Evolutionary conservation across 2,113 vertebrate genomes (phyloP).

Genomic region (Turdus rufiventris): DNA sequence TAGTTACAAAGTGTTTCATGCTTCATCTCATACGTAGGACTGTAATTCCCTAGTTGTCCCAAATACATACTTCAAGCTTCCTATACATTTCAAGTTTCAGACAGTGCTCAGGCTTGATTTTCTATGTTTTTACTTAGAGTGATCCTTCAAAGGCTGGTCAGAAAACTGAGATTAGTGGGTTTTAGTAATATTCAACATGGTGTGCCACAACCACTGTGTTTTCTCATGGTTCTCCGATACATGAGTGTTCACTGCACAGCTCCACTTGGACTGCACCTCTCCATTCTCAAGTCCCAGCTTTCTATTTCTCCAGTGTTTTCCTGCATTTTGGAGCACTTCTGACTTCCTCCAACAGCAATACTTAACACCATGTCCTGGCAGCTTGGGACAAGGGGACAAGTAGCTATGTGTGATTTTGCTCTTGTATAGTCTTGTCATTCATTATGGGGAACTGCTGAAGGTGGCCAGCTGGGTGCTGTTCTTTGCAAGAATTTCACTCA

Average conservation of each 20-base stretch:
- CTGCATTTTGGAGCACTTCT: not conserved
- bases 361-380: not conserved
- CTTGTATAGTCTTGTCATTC: not conserved
- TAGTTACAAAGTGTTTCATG: not conserved
- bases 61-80: not conserved
- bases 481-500: not conserved
- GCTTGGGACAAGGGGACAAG: not conserved
- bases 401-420: not conserved
- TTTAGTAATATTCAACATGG: not conserved
- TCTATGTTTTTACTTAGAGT: not conserved
- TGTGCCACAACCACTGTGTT: not conserved
- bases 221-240: not conserved
- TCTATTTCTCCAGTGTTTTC: not conserved
- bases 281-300: not conserved
- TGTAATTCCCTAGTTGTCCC: not conserved
- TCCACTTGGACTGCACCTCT: not conserved
- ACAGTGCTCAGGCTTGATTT: not conserved
- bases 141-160: not conserved
- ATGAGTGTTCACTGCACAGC: accelerated
- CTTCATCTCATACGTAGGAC: not conserved
- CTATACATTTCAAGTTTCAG: not conserved
- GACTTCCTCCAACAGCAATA: not conserved
- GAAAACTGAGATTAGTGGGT: not conserved
- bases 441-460: not conserved
- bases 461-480: not conserved